phyloP scores from a whole-genome alignment of 53 echinoderm and acorn worm species.

The Crossaster papposus region DNA sequence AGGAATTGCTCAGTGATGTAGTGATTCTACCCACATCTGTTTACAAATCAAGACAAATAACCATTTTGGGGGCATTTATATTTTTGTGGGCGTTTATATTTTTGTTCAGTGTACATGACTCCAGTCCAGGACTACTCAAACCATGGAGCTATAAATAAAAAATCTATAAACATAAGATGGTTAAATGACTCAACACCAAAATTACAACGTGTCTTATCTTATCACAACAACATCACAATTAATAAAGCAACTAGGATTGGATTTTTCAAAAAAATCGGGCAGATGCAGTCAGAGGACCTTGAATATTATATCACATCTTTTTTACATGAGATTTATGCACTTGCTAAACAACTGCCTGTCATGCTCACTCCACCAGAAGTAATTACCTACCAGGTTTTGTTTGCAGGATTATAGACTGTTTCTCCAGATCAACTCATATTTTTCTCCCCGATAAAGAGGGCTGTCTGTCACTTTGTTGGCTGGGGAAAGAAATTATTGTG shows the following conservation, averaged over 20 bases:
- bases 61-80: no score
- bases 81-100: no score
- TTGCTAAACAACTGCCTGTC: constrained; percentile 14
- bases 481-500: constrained; percentile 19
- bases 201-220: neutral
- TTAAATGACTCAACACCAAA: neutral
- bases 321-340: constrained; percentile 29
- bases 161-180: no score
- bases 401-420: neutral
- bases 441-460: neutral
- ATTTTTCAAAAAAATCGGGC: neutral
- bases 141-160: no score
- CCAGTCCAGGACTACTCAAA: no score
- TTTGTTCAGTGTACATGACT: no score
- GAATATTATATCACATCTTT: neutral
- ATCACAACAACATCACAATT: neutral
- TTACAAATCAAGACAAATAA: no score
- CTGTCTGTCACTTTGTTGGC: constrained; percentile 40
- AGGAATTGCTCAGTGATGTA: no score
- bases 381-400: constrained; percentile 24
- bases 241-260: constrained; percentile 25
- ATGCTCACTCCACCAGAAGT: constrained; percentile 35
- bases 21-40: no score
- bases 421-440: constrained; percentile 1
- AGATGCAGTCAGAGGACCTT: constrained; percentile 23